Evolutionary conservation across 2,113 vertebrate species (phyloP).

Genomic region (Sceloporus undulatus): DNA sequence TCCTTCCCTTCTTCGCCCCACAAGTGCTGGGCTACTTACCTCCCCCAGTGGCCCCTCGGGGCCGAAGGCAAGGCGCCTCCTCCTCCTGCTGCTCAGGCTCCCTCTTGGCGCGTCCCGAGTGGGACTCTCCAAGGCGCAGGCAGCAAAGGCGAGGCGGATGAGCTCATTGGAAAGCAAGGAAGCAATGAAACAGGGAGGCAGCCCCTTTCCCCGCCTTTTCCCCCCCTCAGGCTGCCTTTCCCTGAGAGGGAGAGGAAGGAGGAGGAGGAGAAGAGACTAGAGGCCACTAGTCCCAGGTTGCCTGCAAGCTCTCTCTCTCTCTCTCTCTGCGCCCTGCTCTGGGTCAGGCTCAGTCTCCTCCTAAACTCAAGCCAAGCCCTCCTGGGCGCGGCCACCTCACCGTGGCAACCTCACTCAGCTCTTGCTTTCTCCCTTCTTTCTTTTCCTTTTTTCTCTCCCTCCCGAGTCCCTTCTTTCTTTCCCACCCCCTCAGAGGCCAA

Average conservation of each 20-base stretch:
- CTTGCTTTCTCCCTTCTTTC: no score
- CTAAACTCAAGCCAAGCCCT: not conserved
- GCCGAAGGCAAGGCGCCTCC: not conserved
- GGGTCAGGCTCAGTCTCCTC: not conserved
- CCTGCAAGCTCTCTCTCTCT: not conserved
- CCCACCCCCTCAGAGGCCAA: not conserved
- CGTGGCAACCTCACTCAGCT: not conserved
- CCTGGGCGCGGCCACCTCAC: slow-evolving; percentile 17
- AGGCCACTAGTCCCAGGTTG: slow-evolving; percentile 1
- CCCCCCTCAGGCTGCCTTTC: slow-evolving; percentile 34
- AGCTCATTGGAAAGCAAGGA: slow-evolving; percentile 50
- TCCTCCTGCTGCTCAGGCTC: not conserved
- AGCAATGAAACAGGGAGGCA: slow-evolving; percentile 12
- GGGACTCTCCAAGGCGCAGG: slow-evolving; percentile 27
- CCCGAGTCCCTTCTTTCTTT: not conserved
- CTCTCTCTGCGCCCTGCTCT: not conserved
- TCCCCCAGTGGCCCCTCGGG: not conserved
- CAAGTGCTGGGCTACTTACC: not conserved
- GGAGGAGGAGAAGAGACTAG: not conserved
- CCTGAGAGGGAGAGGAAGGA: not conserved
- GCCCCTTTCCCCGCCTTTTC: slow-evolving; percentile 49
- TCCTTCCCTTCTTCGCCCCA: not conserved
- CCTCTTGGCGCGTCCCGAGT: slow-evolving; percentile 23
- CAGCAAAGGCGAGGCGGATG: slow-evolving; percentile 40
- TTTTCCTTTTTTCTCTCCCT: no score